Evolutionary conservation across 2,797 vertebrate genomes (phyloP), one percentile per base, ranked within the genome.

Genomic region (Xyrichtys novacula): DNA sequence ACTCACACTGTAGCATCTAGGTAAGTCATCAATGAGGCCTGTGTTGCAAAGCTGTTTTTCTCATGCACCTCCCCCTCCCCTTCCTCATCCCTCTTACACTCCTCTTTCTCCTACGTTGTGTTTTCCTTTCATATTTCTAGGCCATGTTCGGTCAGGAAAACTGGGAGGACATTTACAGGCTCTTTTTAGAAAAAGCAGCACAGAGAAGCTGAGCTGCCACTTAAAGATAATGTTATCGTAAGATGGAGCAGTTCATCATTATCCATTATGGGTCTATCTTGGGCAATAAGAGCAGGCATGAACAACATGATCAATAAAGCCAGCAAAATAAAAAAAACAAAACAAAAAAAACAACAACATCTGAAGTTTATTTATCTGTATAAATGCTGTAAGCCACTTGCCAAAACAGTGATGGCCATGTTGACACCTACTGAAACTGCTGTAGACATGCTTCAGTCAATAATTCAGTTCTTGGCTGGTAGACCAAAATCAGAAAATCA

Each of bases 51-150:
- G 66, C 59, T 67, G 59, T 85, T 71, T 81, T 76, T 74, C 65
- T 58, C 61, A 56, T 58, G 48, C 57, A 57, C 58, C 56, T 34
- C 57, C 56, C 34, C 26, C 59, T 28, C 50, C 54, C 31, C 7
- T 16, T 19, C 46, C 44, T n/a, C 47, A 23, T 12, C 39, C 42
- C 17, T 56, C 65, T 53, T 71, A 72, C 50, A 1, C 63, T 74
- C 53, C 71, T 65, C 75, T 60, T 73, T 49, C 71, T 65, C 76
- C 69, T 60, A 52, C 10, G 10, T 26, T 14, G 28, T 85, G 76
- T 86, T 89, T 88, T 81, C 59, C 78, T 81, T 84, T 80, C 38
- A 76, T 82, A 77, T 85, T 85, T 88, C 52, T 61, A 42, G 71
- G 48, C 44, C 55, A 53, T 72, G 76, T 79, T 76, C 71, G 50